Base-by-base conservation (phyloP, 2,888 invertebrate species). In the Andrena fulva region DNA sequence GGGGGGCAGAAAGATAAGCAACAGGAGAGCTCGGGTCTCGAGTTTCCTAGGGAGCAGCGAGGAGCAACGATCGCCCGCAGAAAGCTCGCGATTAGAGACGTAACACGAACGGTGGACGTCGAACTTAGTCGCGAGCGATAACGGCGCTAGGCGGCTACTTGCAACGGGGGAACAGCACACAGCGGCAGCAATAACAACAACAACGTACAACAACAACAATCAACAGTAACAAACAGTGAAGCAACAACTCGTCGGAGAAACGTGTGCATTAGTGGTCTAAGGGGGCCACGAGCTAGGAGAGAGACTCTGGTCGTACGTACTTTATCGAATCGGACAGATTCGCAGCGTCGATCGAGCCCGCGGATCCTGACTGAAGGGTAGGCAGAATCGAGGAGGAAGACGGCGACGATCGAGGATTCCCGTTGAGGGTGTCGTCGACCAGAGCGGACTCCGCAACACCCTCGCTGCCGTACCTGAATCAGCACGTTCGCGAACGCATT, bases 361-460 rank as follows among this genome's bases (percentile, higher is more conserved):
- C 85, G 86, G 86, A 74, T 86, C 80, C 90, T 74, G 86, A 85
- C 82, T 90, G 90, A 74, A 85, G 86, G 84, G 84, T 75, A 85
- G 90, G 87, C 89, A 86, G 89, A 87, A 87, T 90, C 82, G 88
- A 87, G 66, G 87, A 80, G 76, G 88, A 86, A 60, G 70, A 70
- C 70, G 59, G 42, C 79, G 88, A 80, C 85, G 91, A 87, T 85
- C 89, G 91, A 88, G 92, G 91, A 91, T 93, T 93, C 84, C 93
- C 93, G 90, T 93, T 93, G 91, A 93, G 92, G 91, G 91, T 93
- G 91, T 93, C 93, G 90, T 93, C 93, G 89, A 92, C 92, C 90
- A 93, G 89, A 89, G 91, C 90, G 89, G 93, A 93, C 88, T 93
- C 93, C 85, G 90, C 89, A 85, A 88, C 91, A 91, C 92, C 93